Percentiles rank a stretch among this genome's conserved stretches.
Conservation (phyloP, 2,888 invertebrate genomes). For the Gryllus longicercus region DNA sequence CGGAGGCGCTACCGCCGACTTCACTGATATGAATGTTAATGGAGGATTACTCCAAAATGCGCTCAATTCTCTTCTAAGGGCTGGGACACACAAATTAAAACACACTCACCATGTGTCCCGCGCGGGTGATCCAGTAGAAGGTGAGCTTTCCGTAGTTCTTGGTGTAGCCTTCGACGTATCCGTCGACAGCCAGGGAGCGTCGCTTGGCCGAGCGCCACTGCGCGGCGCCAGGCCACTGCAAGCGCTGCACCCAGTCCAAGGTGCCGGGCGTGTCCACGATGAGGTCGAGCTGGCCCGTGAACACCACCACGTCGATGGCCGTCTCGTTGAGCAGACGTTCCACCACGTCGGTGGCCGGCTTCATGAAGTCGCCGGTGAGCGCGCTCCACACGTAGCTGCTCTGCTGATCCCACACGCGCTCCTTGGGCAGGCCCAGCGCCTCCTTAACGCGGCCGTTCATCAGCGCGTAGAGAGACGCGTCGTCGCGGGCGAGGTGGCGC, state of each 20-base stretch:
- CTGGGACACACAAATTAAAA: neutral
- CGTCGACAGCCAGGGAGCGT: constrained; percentile 57
- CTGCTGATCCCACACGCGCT: constrained; percentile 65
- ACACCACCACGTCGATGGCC: constrained; percentile 63
- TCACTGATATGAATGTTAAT: no score
- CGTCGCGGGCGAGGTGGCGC: neutral
- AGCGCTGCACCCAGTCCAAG: constrained; percentile 68
- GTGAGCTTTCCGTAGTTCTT: constrained; percentile 65
- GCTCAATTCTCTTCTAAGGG: no score
- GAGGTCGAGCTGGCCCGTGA: constrained; percentile 78
- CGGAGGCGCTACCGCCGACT: no score
- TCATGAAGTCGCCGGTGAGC: constrained; percentile 71
- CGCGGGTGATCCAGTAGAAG: constrained; percentile 74
- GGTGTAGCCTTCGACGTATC: constrained; percentile 67
- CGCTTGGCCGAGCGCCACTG: constrained; percentile 58
- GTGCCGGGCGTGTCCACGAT: constrained; percentile 79
- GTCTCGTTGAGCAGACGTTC: constrained; percentile 66
- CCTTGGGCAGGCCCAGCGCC: constrained; percentile 61
- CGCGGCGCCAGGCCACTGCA: constrained; percentile 61
- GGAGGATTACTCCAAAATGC: no score
- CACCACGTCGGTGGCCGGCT: constrained; percentile 68
- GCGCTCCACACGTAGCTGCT: constrained; percentile 57
- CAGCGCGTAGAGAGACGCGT: constrained; percentile 48
- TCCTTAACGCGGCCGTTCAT: constrained; percentile 71
- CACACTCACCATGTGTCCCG: constrained; percentile 71